phyloP scores from a whole-genome alignment of 2,797 vertebrate genomes.

The Morus bassanus region DNA sequence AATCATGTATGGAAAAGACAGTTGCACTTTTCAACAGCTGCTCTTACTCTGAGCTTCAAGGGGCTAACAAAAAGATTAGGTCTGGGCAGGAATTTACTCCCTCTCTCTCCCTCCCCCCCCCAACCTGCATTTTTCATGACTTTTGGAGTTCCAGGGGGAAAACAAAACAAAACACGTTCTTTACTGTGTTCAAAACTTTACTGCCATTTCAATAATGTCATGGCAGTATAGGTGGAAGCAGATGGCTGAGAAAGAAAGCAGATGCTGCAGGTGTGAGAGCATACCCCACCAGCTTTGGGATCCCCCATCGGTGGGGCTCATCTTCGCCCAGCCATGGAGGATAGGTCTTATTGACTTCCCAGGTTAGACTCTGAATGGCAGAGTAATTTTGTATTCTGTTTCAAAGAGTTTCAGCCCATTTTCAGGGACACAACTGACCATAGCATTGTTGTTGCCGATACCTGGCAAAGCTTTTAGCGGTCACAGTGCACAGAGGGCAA shows the following conservation, averaged over 20 bases:
- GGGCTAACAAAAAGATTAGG: neutral
- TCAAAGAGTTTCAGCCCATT: neutral
- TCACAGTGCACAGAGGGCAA: neutral
- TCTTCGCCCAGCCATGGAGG: neutral
- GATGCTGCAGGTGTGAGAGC: neutral
- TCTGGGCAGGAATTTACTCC: neutral
- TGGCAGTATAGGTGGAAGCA: neutral
- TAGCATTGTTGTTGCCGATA: neutral
- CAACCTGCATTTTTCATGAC: constrained; percentile 6
- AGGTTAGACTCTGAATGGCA: neutral
- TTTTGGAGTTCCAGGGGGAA: neutral
- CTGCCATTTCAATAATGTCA: neutral
- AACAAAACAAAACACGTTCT: neutral
- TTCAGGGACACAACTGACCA: neutral
- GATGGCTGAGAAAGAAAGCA: neutral
- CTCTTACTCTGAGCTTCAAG: constrained; percentile 23
- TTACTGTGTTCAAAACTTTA: neutral
- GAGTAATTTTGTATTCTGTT: neutral
- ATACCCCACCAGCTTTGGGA: neutral
- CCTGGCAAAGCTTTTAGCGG: neutral
- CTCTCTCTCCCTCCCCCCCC: neutral
- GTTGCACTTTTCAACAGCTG: constrained; percentile 56
- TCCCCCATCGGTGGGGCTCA: neutral
- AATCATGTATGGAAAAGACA: constrained; percentile 37
- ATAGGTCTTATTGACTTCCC: neutral